A percentile compares a stretch with the other conserved stretches of the same genome.
Evolutionary conservation across 1,140 invertebrate species (phyloP).

Genomic region (Glossosoma conforme): DNA sequence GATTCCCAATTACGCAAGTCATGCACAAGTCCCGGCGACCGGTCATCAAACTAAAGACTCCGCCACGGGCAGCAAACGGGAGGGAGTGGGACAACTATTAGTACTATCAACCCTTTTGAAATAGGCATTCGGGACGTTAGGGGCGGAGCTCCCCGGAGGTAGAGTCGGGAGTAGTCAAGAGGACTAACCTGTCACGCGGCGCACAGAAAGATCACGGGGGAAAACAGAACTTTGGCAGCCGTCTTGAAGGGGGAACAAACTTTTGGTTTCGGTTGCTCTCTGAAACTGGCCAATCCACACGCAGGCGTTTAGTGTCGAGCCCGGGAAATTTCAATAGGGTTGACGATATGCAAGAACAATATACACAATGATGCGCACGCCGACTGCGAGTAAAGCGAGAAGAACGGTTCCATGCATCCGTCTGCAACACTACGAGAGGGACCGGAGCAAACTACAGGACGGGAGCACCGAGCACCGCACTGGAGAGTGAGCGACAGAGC

Average conservation of each 20-base stretch:
- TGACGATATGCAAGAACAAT: constrained; percentile 33
- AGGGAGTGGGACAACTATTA: constrained; percentile 24
- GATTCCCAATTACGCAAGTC: constrained; percentile 19
- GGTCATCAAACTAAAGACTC: neutral
- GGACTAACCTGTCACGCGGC: constrained; percentile 50
- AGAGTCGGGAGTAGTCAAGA: constrained; percentile 17
- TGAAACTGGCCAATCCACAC: constrained; percentile 50
- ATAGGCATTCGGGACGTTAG: constrained; percentile 39
- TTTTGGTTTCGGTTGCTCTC: constrained; percentile 55
- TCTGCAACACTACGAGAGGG: constrained; percentile 1
- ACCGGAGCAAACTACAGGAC: constrained; percentile 3
- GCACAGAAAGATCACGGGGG: constrained; percentile 65
- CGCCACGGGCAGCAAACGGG: neutral
- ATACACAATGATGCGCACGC: constrained; percentile 21
- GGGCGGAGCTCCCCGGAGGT: constrained; percentile 20
- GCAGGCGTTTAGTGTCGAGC: constrained; percentile 43
- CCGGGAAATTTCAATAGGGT: constrained; percentile 48
- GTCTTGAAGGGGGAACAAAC: constrained; percentile 63
- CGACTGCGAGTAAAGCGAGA: constrained; percentile 24
- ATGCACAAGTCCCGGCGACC: constrained; percentile 13
- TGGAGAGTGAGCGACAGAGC: constrained; percentile 1
- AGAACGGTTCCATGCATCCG: constrained; percentile 29
- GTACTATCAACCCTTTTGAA: constrained; percentile 54
- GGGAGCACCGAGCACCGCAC: constrained; percentile 15
- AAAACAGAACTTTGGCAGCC: constrained; percentile 61